Percentiles rank a stretch among this genome's conserved stretches.
phyloP scores from a whole-genome alignment of 2,113 vertebrate species.

The Silurus meridionalis region DNA sequence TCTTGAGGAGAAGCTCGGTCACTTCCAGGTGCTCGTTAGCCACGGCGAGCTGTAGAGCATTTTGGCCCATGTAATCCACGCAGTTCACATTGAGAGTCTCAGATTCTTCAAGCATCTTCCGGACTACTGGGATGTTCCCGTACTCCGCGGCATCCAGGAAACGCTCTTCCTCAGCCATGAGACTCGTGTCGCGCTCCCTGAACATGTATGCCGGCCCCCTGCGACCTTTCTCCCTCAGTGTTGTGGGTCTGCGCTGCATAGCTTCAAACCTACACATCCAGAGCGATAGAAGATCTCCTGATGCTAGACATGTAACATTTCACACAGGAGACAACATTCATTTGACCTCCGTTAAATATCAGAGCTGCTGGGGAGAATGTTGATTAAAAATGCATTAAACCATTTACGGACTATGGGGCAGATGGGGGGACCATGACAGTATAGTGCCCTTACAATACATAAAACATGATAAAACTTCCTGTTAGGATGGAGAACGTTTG shows the following conservation, averaged over 20 bases:
- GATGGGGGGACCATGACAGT: neutral
- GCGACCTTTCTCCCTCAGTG: conserved; percentile 82
- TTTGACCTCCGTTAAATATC: neutral
- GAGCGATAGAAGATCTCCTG: neutral
- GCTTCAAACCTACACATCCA: conserved; percentile 49
- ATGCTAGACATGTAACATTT: neutral
- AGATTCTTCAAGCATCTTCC: conserved; percentile 87
- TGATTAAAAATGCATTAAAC: neutral
- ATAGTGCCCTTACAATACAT: neutral
- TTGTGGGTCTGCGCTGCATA: conserved; percentile 64
- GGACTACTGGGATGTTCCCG: conserved; percentile 86
- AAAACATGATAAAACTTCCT: neutral
- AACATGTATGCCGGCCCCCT: conserved; percentile 87
- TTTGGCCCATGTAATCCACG: conserved; percentile 98
- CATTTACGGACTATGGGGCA: neutral
- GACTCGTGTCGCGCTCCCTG: conserved; percentile 77
- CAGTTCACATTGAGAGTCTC: conserved; percentile 91
- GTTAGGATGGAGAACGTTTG: neutral
- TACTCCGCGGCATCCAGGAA: conserved; percentile 77
- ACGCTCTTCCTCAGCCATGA: conserved; percentile 80
- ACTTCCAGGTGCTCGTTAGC: conserved; percentile 96
- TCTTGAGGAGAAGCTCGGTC: conserved; percentile 88
- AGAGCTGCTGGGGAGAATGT: neutral
- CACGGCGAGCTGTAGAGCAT: conserved; percentile 91
- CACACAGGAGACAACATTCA: neutral